Evolutionary conservation across 35 echinoderm and acorn worm species (phyloP).

Genomic region (Hemicentrotus pulcherrimus): DNA sequence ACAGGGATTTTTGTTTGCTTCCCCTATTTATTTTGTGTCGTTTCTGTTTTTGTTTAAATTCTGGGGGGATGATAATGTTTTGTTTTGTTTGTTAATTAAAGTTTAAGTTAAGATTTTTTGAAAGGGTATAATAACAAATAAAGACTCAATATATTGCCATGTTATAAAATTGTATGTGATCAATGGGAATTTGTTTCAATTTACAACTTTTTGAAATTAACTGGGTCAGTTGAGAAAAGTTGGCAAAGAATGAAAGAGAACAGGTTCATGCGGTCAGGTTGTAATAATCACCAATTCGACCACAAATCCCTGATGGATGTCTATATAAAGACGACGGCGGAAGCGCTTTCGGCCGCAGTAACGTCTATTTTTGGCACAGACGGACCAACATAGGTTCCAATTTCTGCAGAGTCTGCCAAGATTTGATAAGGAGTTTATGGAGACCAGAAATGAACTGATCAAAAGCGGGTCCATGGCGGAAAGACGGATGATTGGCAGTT

Average conservation of each 20-base stretch:
- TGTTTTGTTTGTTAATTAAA: no score
- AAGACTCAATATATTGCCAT: no score
- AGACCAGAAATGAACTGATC: background rate
- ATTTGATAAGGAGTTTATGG: background rate
- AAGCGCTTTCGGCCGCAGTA: background rate
- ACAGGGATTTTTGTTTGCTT: no score
- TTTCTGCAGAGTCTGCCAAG: background rate
- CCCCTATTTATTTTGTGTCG: no score
- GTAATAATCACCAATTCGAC: background rate
- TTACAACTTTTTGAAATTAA: no score
- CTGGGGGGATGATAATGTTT: no score
- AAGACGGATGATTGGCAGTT: background rate
- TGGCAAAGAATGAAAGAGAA: background rate
- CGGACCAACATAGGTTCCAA: background rate
- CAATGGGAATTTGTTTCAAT: no score
- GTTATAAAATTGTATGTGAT: no score
- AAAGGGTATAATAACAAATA: no score
- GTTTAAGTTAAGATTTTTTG: no score
- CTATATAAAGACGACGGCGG: background rate
- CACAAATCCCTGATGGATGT: background rate
- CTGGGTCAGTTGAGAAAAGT: background rate
- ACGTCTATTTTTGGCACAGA: background rate
- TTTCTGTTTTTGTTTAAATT: no score
- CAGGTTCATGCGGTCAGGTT: background rate
- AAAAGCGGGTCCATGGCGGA: background rate